Base-by-base conservation (phyloP, 1,140 invertebrate species). In the Drosophila orena region DNA sequence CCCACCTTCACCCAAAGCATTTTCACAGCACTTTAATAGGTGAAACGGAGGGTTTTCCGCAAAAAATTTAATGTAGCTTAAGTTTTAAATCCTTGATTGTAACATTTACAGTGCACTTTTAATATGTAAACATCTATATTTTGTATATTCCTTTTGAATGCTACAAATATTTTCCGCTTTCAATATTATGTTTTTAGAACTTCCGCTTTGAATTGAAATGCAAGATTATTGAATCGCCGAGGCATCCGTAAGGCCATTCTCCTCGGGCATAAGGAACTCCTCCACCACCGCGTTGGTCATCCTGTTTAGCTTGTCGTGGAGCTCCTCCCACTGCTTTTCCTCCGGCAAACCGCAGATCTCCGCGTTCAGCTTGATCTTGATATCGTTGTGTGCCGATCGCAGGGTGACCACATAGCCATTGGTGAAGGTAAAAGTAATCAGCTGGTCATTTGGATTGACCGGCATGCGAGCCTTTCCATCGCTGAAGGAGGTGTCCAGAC, bases 301-400 rank as follows among this genome's bases (percentile, higher is more conserved):
- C 72, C 95, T 94, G 8, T 94, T 92, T 5, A 98, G 92, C 38
- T 94, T 94, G 4, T 89, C 76, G 75, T 95, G 93, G 17, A 97
- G 93, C 68, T 93, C 93, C 20, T 94, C 93, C 91, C 95, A 94
- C 90, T 97, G 94, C 54, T 96, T 98, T 93, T 95, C 91, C 62
- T 94, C 93, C 4, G 96, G 95, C 15, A 94, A 83, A 56, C 95
- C 95, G 68, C 96, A 96, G 15, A 98, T 93, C 93, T 99, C 98
- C 1, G 97, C 96, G 92, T 99, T 99, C 92, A 98, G 98, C 93
- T 98, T 99, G 47, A 99, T 95, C 93, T 99, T 99, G 17, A 98
- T 98, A 92, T 99, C 98, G 0, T 98, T 99, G 14, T 98, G 98
- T 93, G 98, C 99, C 1, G 97, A 98, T 61, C 99, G 94, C 11